These are phyloP conservation scores for Phasia obesa DNA, from an alignment of 2,888 invertebrate genomes.

Conservation along the genomic window DNA sequence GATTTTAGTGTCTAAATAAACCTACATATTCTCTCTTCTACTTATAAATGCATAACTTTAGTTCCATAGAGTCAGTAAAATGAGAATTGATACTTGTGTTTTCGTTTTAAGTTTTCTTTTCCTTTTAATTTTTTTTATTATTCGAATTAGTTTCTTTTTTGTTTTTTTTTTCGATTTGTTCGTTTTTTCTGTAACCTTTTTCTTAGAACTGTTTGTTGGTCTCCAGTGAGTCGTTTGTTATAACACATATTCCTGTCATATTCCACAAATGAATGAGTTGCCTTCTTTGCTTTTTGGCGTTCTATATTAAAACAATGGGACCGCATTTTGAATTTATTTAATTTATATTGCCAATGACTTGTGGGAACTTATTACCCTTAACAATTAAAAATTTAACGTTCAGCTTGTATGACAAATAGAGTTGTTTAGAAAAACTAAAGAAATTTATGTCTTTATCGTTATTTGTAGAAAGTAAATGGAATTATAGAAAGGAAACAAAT, in stretches of 20 bases:
- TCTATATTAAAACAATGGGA: constrained; percentile 19
- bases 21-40: constrained; percentile 35
- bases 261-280: constrained; percentile 64
- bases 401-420: constrained; percentile 43
- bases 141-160: constrained; percentile 14
- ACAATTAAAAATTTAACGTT: constrained; percentile 55
- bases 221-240: constrained; percentile 66
- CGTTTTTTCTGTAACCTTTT: constrained; percentile 8
- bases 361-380: constrained; percentile 59
- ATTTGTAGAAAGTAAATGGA: no score
- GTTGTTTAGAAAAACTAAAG: constrained; percentile 9
- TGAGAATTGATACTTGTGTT: constrained; percentile 59
- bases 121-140: not conserved
- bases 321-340: constrained; percentile 58
- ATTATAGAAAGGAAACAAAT: no score
- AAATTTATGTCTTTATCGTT: not conserved
- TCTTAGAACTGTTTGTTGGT: constrained; percentile 47
- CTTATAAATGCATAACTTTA: constrained; percentile 66
- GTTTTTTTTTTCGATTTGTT: constrained; percentile 21
- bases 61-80: constrained; percentile 54
- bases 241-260: constrained; percentile 64
- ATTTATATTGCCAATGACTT: constrained; percentile 67
- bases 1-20: not conserved
- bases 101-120: constrained; percentile 35
- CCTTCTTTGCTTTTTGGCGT: constrained; percentile 43